These are phyloP conservation scores for Leptobrachium leishanense DNA, from an alignment of 2,113 vertebrate species.

Conservation along the genomic window DNA sequence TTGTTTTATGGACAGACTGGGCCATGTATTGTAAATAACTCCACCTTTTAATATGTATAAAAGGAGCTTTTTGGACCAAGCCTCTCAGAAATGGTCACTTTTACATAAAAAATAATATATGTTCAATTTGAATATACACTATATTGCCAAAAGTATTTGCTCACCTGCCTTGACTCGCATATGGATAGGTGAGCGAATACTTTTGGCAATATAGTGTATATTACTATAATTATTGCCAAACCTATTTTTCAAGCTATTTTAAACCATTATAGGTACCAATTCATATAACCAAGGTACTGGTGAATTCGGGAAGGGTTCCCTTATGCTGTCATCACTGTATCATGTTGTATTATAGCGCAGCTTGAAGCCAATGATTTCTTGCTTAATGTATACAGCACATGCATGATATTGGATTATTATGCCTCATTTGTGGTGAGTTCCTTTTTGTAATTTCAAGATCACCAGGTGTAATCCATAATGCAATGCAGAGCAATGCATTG, in stretches of 20 bases:
- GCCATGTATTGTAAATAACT: too few relatives aligned
- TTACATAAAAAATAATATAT: too few relatives aligned
- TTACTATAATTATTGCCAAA: not conserved
- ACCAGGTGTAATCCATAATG: not conserved
- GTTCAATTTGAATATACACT: too few relatives aligned
- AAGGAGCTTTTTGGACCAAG: too few relatives aligned
- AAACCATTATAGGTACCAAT: constrained; percentile 18
- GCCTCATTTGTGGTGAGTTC: constrained; percentile 66
- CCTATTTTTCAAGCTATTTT: not conserved
- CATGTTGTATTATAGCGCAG: constrained; percentile 76
- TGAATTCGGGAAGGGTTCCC: constrained; percentile 61
- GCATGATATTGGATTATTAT: constrained; percentile 73
- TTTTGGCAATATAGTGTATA: too few relatives aligned
- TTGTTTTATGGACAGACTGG: too few relatives aligned
- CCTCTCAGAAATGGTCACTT: too few relatives aligned
- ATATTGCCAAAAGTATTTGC: too few relatives aligned
- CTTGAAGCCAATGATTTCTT: constrained; percentile 74
- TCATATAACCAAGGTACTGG: constrained; percentile 50
- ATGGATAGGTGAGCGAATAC: too few relatives aligned
- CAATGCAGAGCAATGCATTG: constrained; percentile 33
- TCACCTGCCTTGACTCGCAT: too few relatives aligned
- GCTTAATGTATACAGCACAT: constrained; percentile 68
- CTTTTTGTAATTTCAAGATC: constrained; percentile 40
- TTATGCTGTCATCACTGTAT: constrained; percentile 64
- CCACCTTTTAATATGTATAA: too few relatives aligned